Evolutionary conservation across 2,113 vertebrate species (phyloP).

Genomic region (Montifringilla adamsi): DNA sequence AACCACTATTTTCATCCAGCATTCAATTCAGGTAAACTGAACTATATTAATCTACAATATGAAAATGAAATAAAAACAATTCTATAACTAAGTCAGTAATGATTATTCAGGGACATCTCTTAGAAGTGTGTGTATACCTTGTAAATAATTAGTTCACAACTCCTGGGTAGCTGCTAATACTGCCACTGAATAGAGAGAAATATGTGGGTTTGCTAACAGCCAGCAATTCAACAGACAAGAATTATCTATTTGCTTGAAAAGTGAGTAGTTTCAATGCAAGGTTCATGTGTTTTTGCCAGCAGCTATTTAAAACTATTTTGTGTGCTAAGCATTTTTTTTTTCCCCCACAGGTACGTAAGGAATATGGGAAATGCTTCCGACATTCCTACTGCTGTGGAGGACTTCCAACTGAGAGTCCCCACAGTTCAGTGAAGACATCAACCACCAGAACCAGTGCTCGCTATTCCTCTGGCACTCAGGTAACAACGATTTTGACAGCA

Average conservation of each 20-base stretch:
- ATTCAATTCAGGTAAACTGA: not conserved
- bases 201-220: not conserved
- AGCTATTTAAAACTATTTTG: not conserved
- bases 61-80: not conserved
- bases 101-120: not conserved
- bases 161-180: not conserved
- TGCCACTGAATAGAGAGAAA: not conserved
- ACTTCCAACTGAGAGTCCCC: conserved; percentile 91
- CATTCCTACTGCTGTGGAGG: conserved; percentile 95
- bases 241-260: not conserved
- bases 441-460: conserved; percentile 93
- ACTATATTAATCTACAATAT: not conserved
- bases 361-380: conserved; percentile 96
- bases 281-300: not conserved
- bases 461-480: conserved; percentile 98
- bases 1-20: not conserved
- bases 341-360: conserved; percentile 86
- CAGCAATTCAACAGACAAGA: not conserved
- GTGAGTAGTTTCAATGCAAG: not conserved
- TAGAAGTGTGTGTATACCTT: not conserved
- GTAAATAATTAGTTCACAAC: not conserved
- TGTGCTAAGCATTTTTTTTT: not conserved
- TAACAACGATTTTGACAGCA: conserved; percentile 72
- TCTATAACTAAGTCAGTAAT: not conserved
- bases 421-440: conserved; percentile 93